phyloP scores from a whole-genome alignment of 2,888 invertebrate genomes.

The Autographa gamma region DNA sequence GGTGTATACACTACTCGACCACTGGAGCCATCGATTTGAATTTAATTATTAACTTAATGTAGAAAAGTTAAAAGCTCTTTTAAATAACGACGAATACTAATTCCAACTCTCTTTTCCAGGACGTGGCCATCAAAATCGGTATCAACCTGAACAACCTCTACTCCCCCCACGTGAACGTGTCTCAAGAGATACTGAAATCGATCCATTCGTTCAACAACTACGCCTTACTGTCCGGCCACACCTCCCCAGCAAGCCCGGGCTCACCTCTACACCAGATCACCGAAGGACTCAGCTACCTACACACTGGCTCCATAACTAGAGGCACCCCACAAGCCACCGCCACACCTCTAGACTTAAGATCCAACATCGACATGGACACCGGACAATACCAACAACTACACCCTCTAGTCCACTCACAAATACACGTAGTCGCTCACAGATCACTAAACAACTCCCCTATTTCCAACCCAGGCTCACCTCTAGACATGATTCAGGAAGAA shows the following conservation, averaged over 20 bases:
- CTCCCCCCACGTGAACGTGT: conserved; percentile 72
- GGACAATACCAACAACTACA: conserved; percentile 77
- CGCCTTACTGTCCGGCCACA: conserved; percentile 68
- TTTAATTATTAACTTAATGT: no score
- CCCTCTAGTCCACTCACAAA: conserved; percentile 82
- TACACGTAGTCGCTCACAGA: conserved; percentile 85
- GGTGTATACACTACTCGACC: no score
- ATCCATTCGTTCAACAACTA: conserved; percentile 75
- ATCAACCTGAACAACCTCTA: conserved; percentile 83
- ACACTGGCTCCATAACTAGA: conserved; percentile 92
- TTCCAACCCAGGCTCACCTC: conserved; percentile 90
- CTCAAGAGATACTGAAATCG: conserved; percentile 73
- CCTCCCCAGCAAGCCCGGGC: conserved; percentile 73
- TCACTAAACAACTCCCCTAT: conserved; percentile 90
- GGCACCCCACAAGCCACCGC: conserved; percentile 91
- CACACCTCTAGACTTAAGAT: conserved; percentile 88
- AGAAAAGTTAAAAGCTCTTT: no score
- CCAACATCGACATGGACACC: conserved; percentile 87
- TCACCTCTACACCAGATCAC: conserved; percentile 91
- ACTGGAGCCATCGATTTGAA: no score
- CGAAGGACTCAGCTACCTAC: conserved; percentile 92
- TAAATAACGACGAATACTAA: background rate
- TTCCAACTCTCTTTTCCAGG: conserved; percentile 64
- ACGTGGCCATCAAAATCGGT: conserved; percentile 87
- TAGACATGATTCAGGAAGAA: conserved; percentile 93